These are phyloP conservation scores for Oxygymnocypris stewartii DNA, from an alignment of 2,113 vertebrate genomes.

Conservation along the genomic window DNA sequence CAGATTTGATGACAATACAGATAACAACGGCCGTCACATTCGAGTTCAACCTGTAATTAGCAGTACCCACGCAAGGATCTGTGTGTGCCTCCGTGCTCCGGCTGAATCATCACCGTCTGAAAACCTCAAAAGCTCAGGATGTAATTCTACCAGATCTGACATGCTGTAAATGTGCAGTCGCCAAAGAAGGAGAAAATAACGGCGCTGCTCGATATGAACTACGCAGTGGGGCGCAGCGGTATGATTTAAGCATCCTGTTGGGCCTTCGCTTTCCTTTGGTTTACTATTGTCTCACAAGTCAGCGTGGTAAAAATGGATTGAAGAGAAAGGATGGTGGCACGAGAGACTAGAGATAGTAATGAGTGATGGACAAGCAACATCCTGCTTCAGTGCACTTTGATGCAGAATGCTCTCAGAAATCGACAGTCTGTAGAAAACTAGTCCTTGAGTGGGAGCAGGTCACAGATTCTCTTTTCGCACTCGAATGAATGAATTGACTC, in stretches of 20 bases:
- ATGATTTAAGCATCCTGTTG: slow-evolving; percentile 12
- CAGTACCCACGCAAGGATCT: slow-evolving; percentile 21
- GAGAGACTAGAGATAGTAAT: background rate
- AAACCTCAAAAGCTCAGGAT: slow-evolving; percentile 13
- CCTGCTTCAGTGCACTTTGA: background rate
- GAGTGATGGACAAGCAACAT: background rate
- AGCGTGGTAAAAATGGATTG: background rate
- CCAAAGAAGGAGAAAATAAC: slow-evolving; percentile 21
- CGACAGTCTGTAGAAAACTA: slow-evolving; percentile 7
- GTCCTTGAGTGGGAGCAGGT: slow-evolving; percentile 6
- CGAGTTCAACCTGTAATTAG: slow-evolving; percentile 47
- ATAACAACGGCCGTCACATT: slow-evolving; percentile 34
- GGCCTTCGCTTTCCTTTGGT: background rate
- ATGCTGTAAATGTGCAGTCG: background rate
- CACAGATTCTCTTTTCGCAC: background rate
- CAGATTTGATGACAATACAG: slow-evolving; percentile 34
- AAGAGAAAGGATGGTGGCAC: background rate
- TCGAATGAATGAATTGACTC: slow-evolving; percentile 1
- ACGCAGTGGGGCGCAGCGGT: background rate
- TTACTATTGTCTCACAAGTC: background rate
- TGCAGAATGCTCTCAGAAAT: background rate
- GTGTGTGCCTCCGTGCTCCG: background rate
- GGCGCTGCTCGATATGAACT: slow-evolving; percentile 35
- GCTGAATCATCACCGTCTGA: slow-evolving; percentile 33
- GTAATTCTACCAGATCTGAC: slow-evolving; percentile 11